Conservation (phyloP, 2,797 vertebrate genomes). For the Protosalanx chinensis region DNA sequence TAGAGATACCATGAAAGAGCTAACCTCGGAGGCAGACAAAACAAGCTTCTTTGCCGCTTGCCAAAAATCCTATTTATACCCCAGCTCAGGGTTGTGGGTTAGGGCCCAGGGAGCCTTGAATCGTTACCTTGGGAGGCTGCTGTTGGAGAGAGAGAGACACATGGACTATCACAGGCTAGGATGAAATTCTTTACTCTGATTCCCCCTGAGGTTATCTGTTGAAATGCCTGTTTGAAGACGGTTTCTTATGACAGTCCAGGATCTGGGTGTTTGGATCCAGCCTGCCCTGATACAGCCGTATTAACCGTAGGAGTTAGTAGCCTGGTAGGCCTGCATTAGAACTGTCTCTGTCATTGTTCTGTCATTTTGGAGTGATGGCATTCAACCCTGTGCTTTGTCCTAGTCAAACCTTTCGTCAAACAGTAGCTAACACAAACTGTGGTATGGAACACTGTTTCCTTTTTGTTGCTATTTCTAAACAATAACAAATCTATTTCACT, state of each 20-base stretch:
- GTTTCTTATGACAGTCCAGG: not conserved
- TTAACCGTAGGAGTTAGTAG: too few relatives aligned
- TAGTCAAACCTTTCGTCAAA: not conserved
- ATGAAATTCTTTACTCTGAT: not conserved
- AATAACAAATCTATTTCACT: not conserved
- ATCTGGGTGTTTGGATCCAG: not conserved
- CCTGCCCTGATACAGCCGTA: too few relatives aligned
- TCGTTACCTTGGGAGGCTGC: not conserved
- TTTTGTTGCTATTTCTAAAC: not conserved
- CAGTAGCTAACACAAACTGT: not conserved
- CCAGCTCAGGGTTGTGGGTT: not conserved
- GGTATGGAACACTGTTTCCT: not conserved
- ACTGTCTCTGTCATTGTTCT: not conserved
- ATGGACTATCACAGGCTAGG: not conserved
- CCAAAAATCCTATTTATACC: not conserved
- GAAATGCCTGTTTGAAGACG: not conserved
- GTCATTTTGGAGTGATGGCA: not conserved
- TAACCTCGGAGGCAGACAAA: not conserved
- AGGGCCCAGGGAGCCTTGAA: slow-evolving; percentile 1
- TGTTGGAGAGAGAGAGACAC: not conserved
- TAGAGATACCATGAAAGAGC: not conserved
- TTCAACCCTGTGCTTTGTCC: not conserved
- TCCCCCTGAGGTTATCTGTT: too few relatives aligned
- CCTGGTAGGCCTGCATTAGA: not conserved
- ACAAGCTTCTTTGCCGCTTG: not conserved